Evolutionary conservation across 2,888 invertebrate genomes (phyloP).

Genomic region (Cryptocheilus praepositus): DNA sequence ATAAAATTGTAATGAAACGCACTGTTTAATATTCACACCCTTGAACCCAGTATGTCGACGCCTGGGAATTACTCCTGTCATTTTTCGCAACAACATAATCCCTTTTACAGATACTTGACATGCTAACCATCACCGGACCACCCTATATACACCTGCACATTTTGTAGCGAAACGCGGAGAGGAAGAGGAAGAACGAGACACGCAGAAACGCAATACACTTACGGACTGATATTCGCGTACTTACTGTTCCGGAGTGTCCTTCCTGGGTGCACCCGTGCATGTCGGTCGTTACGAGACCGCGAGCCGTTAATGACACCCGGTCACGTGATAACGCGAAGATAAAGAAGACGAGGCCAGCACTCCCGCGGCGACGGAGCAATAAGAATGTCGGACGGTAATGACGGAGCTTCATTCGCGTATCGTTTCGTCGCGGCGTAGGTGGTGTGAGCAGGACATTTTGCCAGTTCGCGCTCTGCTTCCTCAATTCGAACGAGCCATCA

Average conservation of each 20-base stretch:
- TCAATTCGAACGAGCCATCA: no score
- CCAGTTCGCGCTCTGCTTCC: neutral
- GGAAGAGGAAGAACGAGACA: no score
- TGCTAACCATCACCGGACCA: no score
- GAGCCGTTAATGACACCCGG: constrained; percentile 39
- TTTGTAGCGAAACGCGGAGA: no score
- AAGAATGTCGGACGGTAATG: constrained; percentile 32
- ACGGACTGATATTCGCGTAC: neutral
- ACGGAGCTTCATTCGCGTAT: constrained; percentile 30
- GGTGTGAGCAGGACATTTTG: constrained; percentile 12
- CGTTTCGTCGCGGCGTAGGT: neutral
- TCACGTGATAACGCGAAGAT: constrained; percentile 27
- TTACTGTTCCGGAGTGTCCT: constrained; percentile 39
- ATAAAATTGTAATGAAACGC: no score
- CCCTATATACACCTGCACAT: no score
- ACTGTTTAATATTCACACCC: no score
- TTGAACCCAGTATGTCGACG: no score
- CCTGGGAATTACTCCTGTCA: no score
- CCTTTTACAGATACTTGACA: no score
- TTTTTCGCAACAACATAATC: no score
- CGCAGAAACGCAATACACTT: neutral
- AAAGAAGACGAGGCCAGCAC: neutral
- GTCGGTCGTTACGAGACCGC: constrained; percentile 39
- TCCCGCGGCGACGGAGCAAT: neutral
- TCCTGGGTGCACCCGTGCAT: constrained; percentile 45